These are phyloP conservation scores for Sebastes hubbsi DNA, from an alignment of 2,797 vertebrate species.

Conservation along the genomic window DNA sequence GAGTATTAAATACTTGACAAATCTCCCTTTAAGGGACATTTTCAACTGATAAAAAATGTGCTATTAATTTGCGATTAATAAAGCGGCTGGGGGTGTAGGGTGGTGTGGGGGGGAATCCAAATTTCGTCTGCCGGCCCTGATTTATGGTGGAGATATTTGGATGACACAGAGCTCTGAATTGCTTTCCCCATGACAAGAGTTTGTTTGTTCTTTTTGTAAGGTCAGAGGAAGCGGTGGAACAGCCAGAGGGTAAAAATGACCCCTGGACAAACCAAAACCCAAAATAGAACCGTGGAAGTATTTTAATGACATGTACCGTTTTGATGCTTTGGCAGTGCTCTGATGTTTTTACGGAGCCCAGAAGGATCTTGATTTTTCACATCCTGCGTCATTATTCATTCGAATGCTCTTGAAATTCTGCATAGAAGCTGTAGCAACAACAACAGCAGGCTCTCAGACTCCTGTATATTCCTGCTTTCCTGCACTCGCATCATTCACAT, in stretches of 20 bases:
- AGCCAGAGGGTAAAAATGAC: constrained; percentile 51
- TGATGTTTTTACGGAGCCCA: constrained; percentile 13
- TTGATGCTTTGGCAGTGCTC: constrained; percentile 28
- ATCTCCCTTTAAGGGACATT: too few relatives aligned
- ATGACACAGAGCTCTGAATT: neutral
- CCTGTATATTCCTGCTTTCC: neutral
- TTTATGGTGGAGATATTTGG: constrained; percentile 36
- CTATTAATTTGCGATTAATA: too few relatives aligned
- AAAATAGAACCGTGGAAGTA: constrained; percentile 53
- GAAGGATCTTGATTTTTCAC: constrained; percentile 25
- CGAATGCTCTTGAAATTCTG: neutral
- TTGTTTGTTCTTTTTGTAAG: constrained; percentile 53
- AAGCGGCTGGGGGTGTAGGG: too few relatives aligned
- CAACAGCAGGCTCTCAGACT: neutral
- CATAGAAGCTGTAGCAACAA: neutral
- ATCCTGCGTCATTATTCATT: constrained; percentile 27
- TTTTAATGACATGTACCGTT: constrained; percentile 50
- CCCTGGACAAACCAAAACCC: constrained; percentile 39
- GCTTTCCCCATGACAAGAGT: constrained; percentile 10
- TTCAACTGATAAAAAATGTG: too few relatives aligned
- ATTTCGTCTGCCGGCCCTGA: neutral
- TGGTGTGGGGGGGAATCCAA: too few relatives aligned
- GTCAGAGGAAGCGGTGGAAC: constrained; percentile 46
- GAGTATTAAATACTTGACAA: too few relatives aligned
- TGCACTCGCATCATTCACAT: neutral